phyloP scores from a whole-genome alignment of 1,140 invertebrate genomes.

The Vanessa tameamea region DNA sequence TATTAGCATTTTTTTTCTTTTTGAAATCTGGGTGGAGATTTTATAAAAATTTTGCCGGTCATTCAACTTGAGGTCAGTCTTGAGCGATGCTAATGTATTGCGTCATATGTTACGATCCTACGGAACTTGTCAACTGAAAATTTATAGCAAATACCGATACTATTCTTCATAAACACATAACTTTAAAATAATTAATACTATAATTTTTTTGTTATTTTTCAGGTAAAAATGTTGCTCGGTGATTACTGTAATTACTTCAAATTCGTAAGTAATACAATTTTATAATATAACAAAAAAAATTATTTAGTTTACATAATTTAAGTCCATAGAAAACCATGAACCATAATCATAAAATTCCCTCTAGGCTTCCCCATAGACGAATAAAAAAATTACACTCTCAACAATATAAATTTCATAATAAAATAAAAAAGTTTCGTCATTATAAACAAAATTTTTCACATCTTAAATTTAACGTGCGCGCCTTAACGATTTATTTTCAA shows the following conservation, averaged over 20 bases:
- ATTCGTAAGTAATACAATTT: background rate
- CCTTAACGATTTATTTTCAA: slow-evolving; percentile 35
- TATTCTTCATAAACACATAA: background rate
- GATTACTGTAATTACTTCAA: background rate
- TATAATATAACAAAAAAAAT: no score
- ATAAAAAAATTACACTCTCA: background rate
- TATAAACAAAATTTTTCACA: slow-evolving; percentile 38
- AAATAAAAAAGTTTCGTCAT: background rate
- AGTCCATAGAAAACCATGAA: no score
- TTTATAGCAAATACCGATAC: background rate
- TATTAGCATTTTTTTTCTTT: slow-evolving; percentile 63
- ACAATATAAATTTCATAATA: background rate
- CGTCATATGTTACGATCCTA: slow-evolving; percentile 13
- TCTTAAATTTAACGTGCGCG: slow-evolving; percentile 35
- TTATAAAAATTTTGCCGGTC: slow-evolving; percentile 69
- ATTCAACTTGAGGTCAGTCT: slow-evolving; percentile 48
- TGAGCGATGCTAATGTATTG: slow-evolving; percentile 31
- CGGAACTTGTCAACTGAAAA: background rate
- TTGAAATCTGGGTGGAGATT: slow-evolving; percentile 62
- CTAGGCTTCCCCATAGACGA: background rate
- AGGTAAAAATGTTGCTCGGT: slow-evolving; percentile 33
- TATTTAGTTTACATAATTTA: no score
- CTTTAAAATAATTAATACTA: background rate
- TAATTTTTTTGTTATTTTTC: slow-evolving; percentile 36
- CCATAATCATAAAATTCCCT: no score